Percentiles rank a stretch among this genome's conserved stretches.
Conservation (phyloP, 2,113 vertebrate species). For the Odontophorus gujanensis region DNA sequence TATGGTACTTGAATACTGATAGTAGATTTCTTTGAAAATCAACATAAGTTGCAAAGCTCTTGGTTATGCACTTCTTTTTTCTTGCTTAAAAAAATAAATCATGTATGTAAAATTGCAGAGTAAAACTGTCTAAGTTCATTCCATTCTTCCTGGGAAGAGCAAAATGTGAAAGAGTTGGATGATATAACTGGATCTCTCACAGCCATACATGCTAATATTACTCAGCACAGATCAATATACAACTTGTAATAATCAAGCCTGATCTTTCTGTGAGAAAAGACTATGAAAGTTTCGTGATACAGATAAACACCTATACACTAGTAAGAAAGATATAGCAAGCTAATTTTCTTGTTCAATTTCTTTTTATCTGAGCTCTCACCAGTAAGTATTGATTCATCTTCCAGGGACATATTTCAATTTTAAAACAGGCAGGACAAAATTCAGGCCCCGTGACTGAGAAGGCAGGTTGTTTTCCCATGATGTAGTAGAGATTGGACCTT, state of each 20-base stretch:
- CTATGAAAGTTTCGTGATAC: background rate
- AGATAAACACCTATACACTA: background rate
- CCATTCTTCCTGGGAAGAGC: background rate
- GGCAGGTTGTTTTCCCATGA: background rate
- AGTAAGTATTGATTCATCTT: background rate
- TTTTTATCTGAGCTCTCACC: background rate
- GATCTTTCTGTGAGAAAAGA: background rate
- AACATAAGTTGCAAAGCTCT: background rate
- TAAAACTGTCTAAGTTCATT: background rate
- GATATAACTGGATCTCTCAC: background rate
- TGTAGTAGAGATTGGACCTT: background rate
- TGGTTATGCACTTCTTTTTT: background rate
- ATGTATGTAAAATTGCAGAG: background rate
- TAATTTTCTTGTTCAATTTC: background rate
- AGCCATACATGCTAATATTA: background rate
- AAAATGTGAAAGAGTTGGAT: background rate
- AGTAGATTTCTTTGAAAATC: constrained; percentile 20
- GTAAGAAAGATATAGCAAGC: background rate
- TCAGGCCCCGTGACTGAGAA: background rate
- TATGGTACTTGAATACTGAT: background rate
- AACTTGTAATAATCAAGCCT: background rate
- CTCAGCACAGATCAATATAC: background rate
- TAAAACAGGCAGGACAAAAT: background rate
- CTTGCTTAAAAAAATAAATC: background rate
- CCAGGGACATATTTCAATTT: background rate